Percentiles rank a stretch among this genome's conserved stretches.
phyloP scores from a whole-genome alignment of 2,888 invertebrate genomes.

The Alentia gelatinosa region DNA sequence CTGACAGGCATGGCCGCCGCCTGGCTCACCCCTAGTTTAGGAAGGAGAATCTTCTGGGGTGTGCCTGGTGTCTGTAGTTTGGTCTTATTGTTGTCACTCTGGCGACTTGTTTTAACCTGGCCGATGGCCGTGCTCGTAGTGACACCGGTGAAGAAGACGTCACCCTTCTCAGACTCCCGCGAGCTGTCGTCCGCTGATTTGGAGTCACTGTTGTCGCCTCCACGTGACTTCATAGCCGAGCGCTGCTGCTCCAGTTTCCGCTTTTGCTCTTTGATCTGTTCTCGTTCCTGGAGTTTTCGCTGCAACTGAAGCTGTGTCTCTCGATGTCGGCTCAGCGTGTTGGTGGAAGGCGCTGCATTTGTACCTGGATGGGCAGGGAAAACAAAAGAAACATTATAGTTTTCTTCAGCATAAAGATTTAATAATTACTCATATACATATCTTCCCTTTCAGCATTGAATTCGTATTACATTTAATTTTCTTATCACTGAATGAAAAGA shows the following conservation, averaged over 20 bases:
- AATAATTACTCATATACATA: too few relatives aligned
- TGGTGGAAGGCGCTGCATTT: not conserved
- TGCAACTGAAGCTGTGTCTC: conserved; percentile 86
- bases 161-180: conserved; percentile 34
- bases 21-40: not conserved
- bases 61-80: conserved; percentile 35
- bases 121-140: not conserved
- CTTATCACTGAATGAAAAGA: too few relatives aligned
- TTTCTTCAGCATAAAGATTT: not conserved
- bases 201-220: conserved; percentile 33
- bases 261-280: conserved; percentile 85
- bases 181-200: conserved; percentile 40
- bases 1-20: not conserved
- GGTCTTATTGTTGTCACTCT: not conserved
- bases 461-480: too few relatives aligned
- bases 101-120: not conserved
- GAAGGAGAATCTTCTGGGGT: conserved; percentile 48
- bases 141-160: not conserved
- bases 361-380: not conserved
- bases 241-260: conserved; percentile 82
- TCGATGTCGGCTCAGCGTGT: conserved; percentile 81
- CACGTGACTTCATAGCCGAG: conserved; percentile 21
- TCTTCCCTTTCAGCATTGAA: too few relatives aligned
- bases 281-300: conserved; percentile 86
- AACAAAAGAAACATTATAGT: not conserved